Evolutionary conservation across 53 echinoderm and acorn worm genomes (phyloP).

Genomic region (Holothuria scabra): DNA sequence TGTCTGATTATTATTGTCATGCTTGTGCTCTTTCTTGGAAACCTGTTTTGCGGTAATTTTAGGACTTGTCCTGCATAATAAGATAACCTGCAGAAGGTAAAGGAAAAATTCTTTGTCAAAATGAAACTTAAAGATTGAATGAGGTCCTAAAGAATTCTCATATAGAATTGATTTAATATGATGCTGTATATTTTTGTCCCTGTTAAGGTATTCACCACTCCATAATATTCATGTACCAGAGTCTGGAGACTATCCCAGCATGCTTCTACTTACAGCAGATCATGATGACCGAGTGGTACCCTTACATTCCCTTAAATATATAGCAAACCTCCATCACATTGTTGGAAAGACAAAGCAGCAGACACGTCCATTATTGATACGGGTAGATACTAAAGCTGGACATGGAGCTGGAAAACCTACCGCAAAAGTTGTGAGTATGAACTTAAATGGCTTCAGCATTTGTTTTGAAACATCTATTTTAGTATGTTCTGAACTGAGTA

Average conservation of each 20-base stretch:
- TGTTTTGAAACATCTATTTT: too few species aligned
- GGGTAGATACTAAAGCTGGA: conserved; percentile 92
- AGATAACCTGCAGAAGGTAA: too few species aligned
- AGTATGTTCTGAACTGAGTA: too few species aligned
- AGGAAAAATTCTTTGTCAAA: too few species aligned
- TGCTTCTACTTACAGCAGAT: conserved; percentile 83
- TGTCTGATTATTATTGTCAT: too few species aligned
- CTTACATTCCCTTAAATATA: conserved; percentile 89
- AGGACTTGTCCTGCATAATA: too few species aligned
- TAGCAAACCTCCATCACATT: conserved; percentile 78
- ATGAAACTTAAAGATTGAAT: too few species aligned
- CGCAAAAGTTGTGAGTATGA: conserved; percentile 82
- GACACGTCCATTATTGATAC: conserved; percentile 83
- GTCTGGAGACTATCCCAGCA: conserved; percentile 77
- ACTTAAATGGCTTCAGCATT: not conserved
- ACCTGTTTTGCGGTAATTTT: too few species aligned
- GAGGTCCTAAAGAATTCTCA: too few species aligned
- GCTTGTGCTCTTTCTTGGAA: too few species aligned
- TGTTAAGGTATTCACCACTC: conserved; percentile 85
- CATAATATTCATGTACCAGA: conserved; percentile 81
- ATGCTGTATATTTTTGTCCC: not conserved
- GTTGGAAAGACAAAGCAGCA: conserved; percentile 60
- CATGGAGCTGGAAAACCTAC: conserved; percentile 97
- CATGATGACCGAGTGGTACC: conserved; percentile 95
- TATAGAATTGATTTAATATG: too few species aligned